Base-by-base conservation (phyloP, 2,113 vertebrate genomes). In the Scopus umbretta region DNA sequence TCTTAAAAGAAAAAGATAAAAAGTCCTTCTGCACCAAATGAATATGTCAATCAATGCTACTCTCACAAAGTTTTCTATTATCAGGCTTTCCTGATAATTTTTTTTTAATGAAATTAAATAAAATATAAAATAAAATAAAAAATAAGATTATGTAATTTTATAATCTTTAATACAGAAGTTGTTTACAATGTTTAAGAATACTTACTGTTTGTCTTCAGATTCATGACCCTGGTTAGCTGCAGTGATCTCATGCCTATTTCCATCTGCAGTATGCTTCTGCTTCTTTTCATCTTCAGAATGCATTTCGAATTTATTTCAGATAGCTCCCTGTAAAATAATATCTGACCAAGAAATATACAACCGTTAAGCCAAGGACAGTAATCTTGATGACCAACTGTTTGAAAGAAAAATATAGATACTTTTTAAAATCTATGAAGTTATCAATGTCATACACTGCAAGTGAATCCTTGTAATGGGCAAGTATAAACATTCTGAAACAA, bases 221-320 rank as follows among this genome's bases (percentile, higher is more conserved):
- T 82, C 88, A 42, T 81, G 47, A 40, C 2, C 42, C 47, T 66
- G 49, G 11, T 13, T 73, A 52, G 8, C n/a, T 59, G 66, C 53
- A 81, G n/a, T 3, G 1, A 76, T 19, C 32, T 80, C 74, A 52
- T 45, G 5, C 68, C 47, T 79, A n/a, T 96, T 92, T 88, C 80
- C 65, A 80, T 86, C 90, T 42, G 49, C 49, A 52, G n/a, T 27
- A 42, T 1, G 4, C 19, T 67, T 81, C 34, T 40, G 47, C 32
- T 65, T 84, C 58, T 40, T 76, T 68, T 90, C 71, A 52, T 87
- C 72, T 52, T 81, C 91, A 87, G 89, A 91, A 80, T 8, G 43
- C 95, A 96, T 97, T 93, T 97, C 76, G 70, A 81, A 94, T 49
- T 66, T 91, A 58, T 61, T 82, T 47, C 88, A 65, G 50, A 55